Percentiles rank a stretch among this genome's conserved stretches.
phyloP scores from a whole-genome alignment of 2,888 invertebrate genomes.

The Folsomia manolachei region DNA sequence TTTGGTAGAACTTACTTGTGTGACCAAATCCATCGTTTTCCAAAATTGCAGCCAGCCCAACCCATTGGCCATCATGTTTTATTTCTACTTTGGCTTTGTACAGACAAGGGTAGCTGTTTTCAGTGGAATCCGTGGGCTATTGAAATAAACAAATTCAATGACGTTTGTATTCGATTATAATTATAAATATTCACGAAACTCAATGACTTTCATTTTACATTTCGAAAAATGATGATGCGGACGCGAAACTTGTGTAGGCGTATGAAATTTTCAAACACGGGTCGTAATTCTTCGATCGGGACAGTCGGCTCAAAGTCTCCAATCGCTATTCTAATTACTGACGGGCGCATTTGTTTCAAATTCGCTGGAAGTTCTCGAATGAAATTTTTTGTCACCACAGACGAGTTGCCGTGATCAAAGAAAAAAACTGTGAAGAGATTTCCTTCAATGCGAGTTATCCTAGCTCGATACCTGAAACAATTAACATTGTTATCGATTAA shows the following conservation, averaged over 20 bases:
- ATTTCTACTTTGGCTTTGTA: constrained; percentile 2
- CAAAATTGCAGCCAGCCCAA: not conserved
- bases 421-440: not conserved
- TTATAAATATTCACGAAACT: no score
- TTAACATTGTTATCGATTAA: not conserved
- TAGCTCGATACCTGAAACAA: constrained; percentile 1
- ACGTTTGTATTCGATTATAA: not conserved
- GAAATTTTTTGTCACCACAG: not conserved
- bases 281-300: not conserved
- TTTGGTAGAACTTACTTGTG: not conserved
- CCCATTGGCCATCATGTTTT: not conserved
- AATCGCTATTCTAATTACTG: not conserved
- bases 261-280: not conserved
- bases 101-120: no score
- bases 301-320: not conserved
- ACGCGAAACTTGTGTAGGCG: not conserved
- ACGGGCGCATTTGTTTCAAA: not conserved
- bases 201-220: not conserved
- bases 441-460: not conserved
- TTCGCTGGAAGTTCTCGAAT: not conserved
- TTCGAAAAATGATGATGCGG: not conserved
- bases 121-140: no score
- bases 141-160: not conserved
- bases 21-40: not conserved
- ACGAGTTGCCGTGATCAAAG: constrained; percentile 2